Evolutionary conservation across 2,797 vertebrate genomes (phyloP).

Genomic region (Rhinogobio ventralis): DNA sequence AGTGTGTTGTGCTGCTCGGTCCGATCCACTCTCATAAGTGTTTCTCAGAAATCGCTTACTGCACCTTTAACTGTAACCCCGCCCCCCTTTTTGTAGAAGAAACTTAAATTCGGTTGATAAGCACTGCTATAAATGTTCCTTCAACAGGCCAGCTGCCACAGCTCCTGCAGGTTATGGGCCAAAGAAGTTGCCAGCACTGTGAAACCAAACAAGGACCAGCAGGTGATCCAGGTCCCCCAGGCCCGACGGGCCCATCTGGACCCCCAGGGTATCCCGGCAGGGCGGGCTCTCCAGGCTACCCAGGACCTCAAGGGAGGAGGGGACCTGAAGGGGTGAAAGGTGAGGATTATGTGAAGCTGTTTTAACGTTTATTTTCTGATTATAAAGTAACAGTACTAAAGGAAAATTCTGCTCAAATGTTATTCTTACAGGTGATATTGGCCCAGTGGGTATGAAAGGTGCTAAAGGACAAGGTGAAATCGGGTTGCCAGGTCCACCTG

Average conservation of each 20-base stretch:
- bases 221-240: slow-evolving; percentile 68
- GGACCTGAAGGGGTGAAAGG: slow-evolving; percentile 70
- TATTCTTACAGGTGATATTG: slow-evolving; percentile 65
- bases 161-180: slow-evolving; percentile 66
- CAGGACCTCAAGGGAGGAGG: slow-evolving; percentile 65
- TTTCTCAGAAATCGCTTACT: too few species aligned
- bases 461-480: slow-evolving; percentile 65
- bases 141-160: slow-evolving; percentile 69
- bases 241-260: slow-evolving; percentile 66
- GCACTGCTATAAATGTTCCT: background rate
- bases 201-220: slow-evolving; percentile 66
- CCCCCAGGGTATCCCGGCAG: slow-evolving; percentile 68
- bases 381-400: background rate
- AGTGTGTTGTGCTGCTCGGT: too few species aligned
- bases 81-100: too few species aligned
- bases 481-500: slow-evolving; percentile 67
- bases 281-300: slow-evolving; percentile 67
- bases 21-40: too few species aligned
- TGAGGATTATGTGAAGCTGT: slow-evolving; percentile 34
- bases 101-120: background rate
- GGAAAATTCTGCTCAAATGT: background rate
- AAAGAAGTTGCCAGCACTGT: slow-evolving; percentile 65
- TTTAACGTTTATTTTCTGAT: background rate
- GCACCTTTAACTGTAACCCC: too few species aligned
- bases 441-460: slow-evolving; percentile 70